A percentile compares a stretch with the other conserved stretches of the same genome.
These are phyloP conservation scores for Chymomyza fuscimana DNA, from an alignment of 2,888 invertebrate species.

Conservation along the genomic window DNA sequence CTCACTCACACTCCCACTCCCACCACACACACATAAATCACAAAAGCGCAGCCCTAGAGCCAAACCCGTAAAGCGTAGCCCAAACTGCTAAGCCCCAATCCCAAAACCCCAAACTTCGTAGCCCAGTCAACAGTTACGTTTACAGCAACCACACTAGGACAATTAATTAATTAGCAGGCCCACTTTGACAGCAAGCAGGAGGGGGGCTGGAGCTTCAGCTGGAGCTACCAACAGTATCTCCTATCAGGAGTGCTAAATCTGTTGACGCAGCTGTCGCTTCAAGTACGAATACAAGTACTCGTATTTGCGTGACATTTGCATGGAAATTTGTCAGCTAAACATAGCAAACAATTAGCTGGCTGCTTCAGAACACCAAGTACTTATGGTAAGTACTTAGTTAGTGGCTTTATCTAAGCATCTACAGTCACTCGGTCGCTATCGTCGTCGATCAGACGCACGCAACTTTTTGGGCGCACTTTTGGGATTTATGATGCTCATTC, in stretches of 20 bases:
- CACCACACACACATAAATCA: slow-evolving; percentile 50
- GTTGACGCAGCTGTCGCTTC: slow-evolving; percentile 11
- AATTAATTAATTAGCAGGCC: slow-evolving; percentile 65
- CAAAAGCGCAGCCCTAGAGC: slow-evolving; percentile 26
- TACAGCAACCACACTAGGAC: slow-evolving; percentile 18
- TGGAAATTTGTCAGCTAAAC: slow-evolving; percentile 59
- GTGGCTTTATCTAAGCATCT: slow-evolving; percentile 13
- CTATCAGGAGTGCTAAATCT: slow-evolving; percentile 33
- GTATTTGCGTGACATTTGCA: slow-evolving; percentile 1
- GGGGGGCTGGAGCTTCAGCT: too few relatives aligned
- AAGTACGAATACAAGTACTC: neutral
- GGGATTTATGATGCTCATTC: slow-evolving; percentile 55
- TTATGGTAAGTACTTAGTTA: neutral
- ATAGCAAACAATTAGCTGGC: slow-evolving; percentile 55
- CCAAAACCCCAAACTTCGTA: too few relatives aligned
- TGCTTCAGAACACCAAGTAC: neutral
- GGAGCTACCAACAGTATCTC: neutral
- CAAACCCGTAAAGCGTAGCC: slow-evolving; percentile 32
- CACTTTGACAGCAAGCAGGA: neutral
- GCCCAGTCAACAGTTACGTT: too few relatives aligned
- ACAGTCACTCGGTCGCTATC: slow-evolving; percentile 34
- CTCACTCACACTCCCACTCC: too few relatives aligned
- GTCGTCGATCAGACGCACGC: slow-evolving; percentile 61
- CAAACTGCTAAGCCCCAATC: too few relatives aligned
- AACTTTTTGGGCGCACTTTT: slow-evolving; percentile 25